These are phyloP conservation scores for Limnephilus auricula DNA, from an alignment of 2,888 invertebrate species.

Conservation along the genomic window DNA sequence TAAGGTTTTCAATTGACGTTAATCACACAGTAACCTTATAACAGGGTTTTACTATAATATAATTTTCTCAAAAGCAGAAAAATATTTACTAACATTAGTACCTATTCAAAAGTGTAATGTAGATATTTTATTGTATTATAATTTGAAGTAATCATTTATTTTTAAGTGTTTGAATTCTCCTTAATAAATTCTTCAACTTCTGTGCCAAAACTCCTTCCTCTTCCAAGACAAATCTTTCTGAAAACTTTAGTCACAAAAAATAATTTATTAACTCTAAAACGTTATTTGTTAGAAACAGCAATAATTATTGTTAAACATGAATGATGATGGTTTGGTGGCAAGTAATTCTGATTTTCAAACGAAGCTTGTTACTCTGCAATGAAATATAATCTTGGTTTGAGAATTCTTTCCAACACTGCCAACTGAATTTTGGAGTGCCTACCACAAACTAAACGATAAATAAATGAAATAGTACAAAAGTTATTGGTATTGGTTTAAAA, in stretches of 20 bases:
- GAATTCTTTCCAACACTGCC: not conserved
- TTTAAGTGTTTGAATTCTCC: not conserved
- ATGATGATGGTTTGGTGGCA: not conserved
- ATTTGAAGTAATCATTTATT: not conserved
- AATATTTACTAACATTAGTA: not conserved
- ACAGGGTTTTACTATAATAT: not conserved
- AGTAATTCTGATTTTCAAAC: not conserved
- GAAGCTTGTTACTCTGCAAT: not conserved
- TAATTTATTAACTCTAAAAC: not conserved
- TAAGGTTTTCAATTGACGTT: not conserved
- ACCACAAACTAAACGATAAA: not conserved
- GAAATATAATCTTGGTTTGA: not conserved
- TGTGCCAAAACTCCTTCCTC: not conserved
- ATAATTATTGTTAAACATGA: not conserved
- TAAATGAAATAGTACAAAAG: conserved; percentile 51
- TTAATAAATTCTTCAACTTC: not conserved
- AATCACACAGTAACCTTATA: not conserved
- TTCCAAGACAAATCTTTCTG: not conserved
- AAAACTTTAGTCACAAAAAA: not conserved
- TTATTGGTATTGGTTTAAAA: conserved; percentile 39
- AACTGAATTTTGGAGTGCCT: not conserved
- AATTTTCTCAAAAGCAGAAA: not conserved
- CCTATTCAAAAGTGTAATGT: not conserved
- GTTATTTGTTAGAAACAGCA: not conserved
- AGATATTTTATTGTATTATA: not conserved